These are phyloP conservation scores for Dolomedes plantarius DNA, from an alignment of 2,888 invertebrate genomes.

Conservation along the genomic window DNA sequence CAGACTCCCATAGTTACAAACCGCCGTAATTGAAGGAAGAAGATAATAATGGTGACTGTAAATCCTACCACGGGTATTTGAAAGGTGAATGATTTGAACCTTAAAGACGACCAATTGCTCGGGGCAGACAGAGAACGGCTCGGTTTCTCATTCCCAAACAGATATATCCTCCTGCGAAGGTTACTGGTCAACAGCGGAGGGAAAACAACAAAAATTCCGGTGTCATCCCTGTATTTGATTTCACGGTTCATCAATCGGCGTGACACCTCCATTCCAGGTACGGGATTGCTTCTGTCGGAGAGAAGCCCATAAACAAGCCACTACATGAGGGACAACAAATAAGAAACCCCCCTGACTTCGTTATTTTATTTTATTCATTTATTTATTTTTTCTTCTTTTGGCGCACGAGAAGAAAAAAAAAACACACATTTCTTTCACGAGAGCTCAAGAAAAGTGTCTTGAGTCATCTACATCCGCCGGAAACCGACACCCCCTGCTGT, in stretches of 20 bases:
- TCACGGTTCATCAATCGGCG: not conserved
- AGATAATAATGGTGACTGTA: too few species aligned
- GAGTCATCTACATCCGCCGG: constrained; percentile 69
- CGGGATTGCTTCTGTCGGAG: not conserved
- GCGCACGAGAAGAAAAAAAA: not conserved
- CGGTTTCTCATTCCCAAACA: too few species aligned
- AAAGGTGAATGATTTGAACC: too few species aligned
- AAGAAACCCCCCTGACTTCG: not conserved
- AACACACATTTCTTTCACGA: not conserved
- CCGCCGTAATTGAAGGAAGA: too few species aligned
- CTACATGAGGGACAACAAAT: not conserved
- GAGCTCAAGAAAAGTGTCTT: constrained; percentile 28
- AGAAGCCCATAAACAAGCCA: not conserved
- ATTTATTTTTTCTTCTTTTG: not conserved
- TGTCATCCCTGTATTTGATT: not conserved
- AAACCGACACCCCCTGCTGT: constrained; percentile 21
- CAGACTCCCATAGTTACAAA: too few species aligned
- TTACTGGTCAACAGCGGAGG: not conserved
- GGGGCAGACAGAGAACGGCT: too few species aligned
- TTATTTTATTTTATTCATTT: too few species aligned
- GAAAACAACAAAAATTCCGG: not conserved
- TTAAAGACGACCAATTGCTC: too few species aligned
- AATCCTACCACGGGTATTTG: too few species aligned
- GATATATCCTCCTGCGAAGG: too few species aligned
- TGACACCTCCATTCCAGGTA: not conserved